phyloP scores from a whole-genome alignment of 1,140 invertebrate genomes.

The Ditylenchus dipsaci region DNA sequence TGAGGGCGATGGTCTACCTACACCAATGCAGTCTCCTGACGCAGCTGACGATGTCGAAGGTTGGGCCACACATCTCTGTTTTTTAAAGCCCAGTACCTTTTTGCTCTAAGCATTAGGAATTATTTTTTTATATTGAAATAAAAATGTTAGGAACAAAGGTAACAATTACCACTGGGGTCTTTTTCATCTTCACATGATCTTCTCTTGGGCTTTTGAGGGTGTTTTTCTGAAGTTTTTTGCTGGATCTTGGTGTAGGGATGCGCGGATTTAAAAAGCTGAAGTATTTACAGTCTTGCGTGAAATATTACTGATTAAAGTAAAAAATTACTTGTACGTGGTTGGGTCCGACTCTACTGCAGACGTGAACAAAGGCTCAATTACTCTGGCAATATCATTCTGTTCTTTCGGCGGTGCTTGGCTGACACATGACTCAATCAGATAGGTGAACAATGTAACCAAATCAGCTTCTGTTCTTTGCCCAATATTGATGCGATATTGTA shows the following conservation, averaged over 20 bases:
- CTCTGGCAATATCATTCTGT: constrained; percentile 23
- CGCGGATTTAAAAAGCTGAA: neutral
- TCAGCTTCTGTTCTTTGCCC: constrained; percentile 4
- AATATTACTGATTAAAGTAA: neutral
- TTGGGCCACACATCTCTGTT: neutral
- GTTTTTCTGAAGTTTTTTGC: constrained; percentile 24
- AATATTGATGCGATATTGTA: neutral
- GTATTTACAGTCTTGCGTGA: neutral
- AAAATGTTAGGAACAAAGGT: too few relatives aligned
- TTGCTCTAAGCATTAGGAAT: too few relatives aligned
- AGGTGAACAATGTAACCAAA: constrained; percentile 15
- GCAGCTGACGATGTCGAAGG: neutral
- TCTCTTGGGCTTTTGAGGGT: constrained; percentile 1
- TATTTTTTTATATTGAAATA: too few relatives aligned
- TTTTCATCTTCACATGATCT: too few relatives aligned
- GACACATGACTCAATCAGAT: constrained; percentile 28
- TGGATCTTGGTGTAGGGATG: neutral
- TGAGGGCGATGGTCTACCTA: neutral
- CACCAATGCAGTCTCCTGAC: neutral
- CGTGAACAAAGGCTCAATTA: constrained; percentile 29
- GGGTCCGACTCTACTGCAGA: neutral
- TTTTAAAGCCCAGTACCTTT: too few relatives aligned
- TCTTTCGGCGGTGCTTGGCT: constrained; percentile 17
- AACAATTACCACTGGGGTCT: too few relatives aligned
- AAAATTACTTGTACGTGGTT: constrained; percentile 11